phyloP scores from a whole-genome alignment of 1,140 invertebrate species.

The Zaprionus vittiger region DNA sequence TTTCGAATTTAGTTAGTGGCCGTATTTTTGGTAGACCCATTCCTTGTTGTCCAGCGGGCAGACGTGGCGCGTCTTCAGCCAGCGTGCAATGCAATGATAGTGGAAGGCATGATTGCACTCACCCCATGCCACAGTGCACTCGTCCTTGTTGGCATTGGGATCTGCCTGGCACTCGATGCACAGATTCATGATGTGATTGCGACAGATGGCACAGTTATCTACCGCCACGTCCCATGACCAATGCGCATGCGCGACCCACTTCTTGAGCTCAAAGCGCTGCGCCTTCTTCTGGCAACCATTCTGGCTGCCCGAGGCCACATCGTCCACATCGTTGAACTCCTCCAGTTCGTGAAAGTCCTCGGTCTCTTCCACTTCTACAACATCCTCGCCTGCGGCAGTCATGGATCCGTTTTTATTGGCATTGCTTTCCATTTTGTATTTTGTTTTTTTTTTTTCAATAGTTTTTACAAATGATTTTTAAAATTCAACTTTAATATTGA shows the following conservation, averaged over 20 bases:
- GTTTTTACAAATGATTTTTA: slow-evolving; percentile 19
- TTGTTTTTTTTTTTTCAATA: slow-evolving; percentile 19
- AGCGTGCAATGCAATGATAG: slow-evolving; percentile 99
- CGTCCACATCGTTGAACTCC: slow-evolving; percentile 73
- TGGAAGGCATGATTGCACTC: slow-evolving; percentile 99
- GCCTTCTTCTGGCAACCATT: slow-evolving; percentile 88
- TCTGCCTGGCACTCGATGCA: slow-evolving; percentile 99
- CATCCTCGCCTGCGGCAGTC: slow-evolving; percentile 86
- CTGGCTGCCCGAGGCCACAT: slow-evolving; percentile 88
- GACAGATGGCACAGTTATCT: slow-evolving; percentile 99
- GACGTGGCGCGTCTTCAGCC: slow-evolving; percentile 99
- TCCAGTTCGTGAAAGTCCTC: slow-evolving; percentile 70
- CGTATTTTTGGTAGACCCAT: slow-evolving; percentile 97
- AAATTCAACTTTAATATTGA: neutral
- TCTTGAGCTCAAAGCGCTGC: slow-evolving; percentile 95
- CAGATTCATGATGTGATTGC: slow-evolving; percentile 99
- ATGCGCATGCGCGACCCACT: slow-evolving; percentile 98
- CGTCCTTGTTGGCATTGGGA: slow-evolving; percentile 98
- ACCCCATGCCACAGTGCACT: slow-evolving; percentile 99
- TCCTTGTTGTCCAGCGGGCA: slow-evolving; percentile 99
- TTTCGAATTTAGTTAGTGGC: slow-evolving; percentile 42
- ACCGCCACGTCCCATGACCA: slow-evolving; percentile 99
- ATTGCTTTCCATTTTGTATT: slow-evolving; percentile 8
- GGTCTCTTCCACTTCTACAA: slow-evolving; percentile 80
- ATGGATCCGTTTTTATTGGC: slow-evolving; percentile 41